Evolutionary conservation across 2,888 invertebrate genomes (phyloP), one percentile per base, ranked within the genome.

Genomic region (Stictocephala bisonia): DNA sequence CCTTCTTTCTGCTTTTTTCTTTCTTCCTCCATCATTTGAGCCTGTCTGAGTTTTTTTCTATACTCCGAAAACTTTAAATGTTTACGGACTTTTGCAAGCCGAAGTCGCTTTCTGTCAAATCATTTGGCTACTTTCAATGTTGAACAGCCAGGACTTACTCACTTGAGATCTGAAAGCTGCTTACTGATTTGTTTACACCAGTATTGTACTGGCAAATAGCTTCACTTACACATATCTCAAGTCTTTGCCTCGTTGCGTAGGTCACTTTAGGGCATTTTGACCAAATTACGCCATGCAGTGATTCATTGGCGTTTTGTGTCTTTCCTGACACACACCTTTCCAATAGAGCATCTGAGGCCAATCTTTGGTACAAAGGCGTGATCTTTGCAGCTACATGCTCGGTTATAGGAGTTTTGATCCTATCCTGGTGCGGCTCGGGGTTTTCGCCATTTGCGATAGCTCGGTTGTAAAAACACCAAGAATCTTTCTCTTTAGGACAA

Each of bases 381-480:
- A 71, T 71, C 20, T 70, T 53, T 7, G 20, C 18, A 35, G 56
- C 53, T 18, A 70, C 40, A 40, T n/a, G 53, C 41, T 70, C 35
- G 35, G 20, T 70, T 41, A 69, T 53, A n/a, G 64, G 64, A 26
- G 41, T 66, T 66, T 66, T 66, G 15, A 66, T 41, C 4, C 24
- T 24, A 41, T 24, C 24, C 35, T 66, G 9, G 24, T 56, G 53
- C 22, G 9, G 9, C 20, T 53, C 41, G 29, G 70, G 70, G 20
- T 11, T 70, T 56, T 35, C 70, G 40, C 56, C 56, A 40, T 70
- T 70, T 22, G 70, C 70, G 24, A 15, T 56, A 22, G 70, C 40
- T 22, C 53, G 31, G 24, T 70, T 70, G 31, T 53, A 70, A 27
- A 70, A 70, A 70, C 56, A 56, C 70, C 70, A 56, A 15, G 70